Evolutionary conservation across 2,113 vertebrate species (phyloP), one percentile per base, ranked within the genome.

Genomic region (Thamnaconus septentrionalis): DNA sequence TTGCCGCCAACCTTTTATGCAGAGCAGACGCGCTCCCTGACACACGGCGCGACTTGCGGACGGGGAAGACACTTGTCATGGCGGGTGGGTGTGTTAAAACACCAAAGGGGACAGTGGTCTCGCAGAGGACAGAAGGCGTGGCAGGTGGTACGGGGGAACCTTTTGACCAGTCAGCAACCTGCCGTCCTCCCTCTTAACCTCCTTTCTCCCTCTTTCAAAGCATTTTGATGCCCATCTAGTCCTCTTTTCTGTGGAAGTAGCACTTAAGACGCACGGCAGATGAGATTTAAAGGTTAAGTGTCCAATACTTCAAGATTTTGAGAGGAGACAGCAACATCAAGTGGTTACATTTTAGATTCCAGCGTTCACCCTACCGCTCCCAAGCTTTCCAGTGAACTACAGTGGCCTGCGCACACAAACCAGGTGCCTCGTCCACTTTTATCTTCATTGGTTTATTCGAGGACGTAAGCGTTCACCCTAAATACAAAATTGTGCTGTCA

Each of bases 1-100:
- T 93, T 91, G 90, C 75, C 73, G 65, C 88, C 82, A 91, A 91
- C 90, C 90, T 91, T 31, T 89, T 88, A 84, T 84, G 84, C 87
- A 85, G 89, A 90, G 81, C 82, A 88, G 85, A 88, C 61, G 84
- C 87, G 86, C 87, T 76, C 66, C 7, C 52, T 83, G 78, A 70
- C 69, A 78, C 52, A 3, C 6, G 61, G 42, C 53, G 56, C 11
- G 58, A 69, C 80, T 73, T 53, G 59, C 59, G 58, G 66, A 61
- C 41, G 4, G 31, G 43, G 42, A 56, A 79, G 71, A 76, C 57
- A 73, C 44, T 1, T 69, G 55, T 53, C 67, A 54, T 64, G 71
- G 46, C 41, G 46, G n/a, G 73, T 69, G 55, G 18, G 51, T 6
- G 59, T 56, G 59, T 74, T 70, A 70, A 66, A 76, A 78, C 46